Evolutionary conservation across 1,140 invertebrate genomes (phyloP).

Genomic region (Micrasema longulum): DNA sequence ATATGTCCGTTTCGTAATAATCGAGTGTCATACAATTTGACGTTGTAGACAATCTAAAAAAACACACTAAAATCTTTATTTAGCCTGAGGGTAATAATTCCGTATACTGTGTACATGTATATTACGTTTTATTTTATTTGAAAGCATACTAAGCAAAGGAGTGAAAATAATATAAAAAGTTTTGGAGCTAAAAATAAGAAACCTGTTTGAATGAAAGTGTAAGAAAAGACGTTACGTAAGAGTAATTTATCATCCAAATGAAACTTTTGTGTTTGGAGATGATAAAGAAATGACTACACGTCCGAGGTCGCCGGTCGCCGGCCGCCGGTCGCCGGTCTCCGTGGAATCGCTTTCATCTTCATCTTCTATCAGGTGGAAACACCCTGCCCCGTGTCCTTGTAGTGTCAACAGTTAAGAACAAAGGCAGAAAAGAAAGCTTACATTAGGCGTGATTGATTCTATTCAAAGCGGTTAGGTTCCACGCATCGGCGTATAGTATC

Average conservation of each 20-base stretch:
- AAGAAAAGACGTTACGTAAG: constrained; percentile 19
- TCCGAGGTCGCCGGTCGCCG: not conserved
- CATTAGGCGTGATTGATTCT: constrained; percentile 39
- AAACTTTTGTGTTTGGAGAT: constrained; percentile 29
- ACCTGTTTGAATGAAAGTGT: constrained; percentile 7
- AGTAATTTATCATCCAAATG: constrained; percentile 31
- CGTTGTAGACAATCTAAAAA: too few relatives aligned
- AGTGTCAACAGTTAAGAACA: constrained; percentile 39
- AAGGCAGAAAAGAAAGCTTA: constrained; percentile 39
- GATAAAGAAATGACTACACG: constrained; percentile 32
- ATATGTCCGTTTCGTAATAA: too few relatives aligned
- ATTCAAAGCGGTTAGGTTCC: constrained; percentile 32
- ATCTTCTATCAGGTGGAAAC: constrained; percentile 25
- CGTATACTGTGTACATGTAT: too few relatives aligned
- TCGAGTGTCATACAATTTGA: too few relatives aligned
- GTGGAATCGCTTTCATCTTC: constrained; percentile 26
- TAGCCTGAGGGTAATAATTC: too few relatives aligned
- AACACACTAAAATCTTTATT: too few relatives aligned
- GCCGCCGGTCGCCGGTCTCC: not conserved
- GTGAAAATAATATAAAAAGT: not conserved
- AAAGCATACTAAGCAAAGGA: not conserved
- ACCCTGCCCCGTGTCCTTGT: constrained; percentile 33
- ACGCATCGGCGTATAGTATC: constrained; percentile 17
- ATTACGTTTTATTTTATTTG: not conserved
- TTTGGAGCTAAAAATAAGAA: constrained; percentile 2